Conservation (phyloP, 1,140 invertebrate species). For the Anastrepha ludens region DNA sequence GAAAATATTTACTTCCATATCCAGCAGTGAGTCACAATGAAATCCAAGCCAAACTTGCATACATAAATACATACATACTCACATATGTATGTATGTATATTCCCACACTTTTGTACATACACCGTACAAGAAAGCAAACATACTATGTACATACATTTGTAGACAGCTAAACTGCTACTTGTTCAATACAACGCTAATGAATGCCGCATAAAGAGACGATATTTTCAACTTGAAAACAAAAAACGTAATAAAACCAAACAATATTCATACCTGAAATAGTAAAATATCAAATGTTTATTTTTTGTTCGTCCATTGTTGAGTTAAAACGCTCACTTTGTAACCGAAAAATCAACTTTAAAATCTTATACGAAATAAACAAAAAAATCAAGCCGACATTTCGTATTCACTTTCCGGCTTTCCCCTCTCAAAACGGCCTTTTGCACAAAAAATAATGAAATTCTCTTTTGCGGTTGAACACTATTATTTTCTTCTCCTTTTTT, state of each 20-base stretch:
- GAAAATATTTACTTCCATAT: conserved; percentile 45
- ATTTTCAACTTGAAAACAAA: background rate
- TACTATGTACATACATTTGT: background rate
- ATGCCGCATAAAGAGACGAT: background rate
- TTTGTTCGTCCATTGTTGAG: background rate
- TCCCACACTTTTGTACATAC: background rate
- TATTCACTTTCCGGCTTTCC: conserved; percentile 44
- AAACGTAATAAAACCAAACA: background rate
- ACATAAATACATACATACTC: background rate
- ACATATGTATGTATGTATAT: background rate
- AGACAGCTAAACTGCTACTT: background rate
- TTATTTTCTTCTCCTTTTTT: background rate
- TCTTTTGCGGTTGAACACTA: background rate
- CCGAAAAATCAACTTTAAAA: conserved; percentile 23
- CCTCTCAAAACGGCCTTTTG: conserved; percentile 15
- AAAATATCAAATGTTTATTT: background rate
- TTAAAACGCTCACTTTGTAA: background rate
- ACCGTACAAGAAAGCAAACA: background rate
- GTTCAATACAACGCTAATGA: background rate
- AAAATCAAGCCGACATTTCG: conserved; percentile 27
- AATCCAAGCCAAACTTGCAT: background rate
- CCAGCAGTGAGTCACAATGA: conserved; percentile 23
- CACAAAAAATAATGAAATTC: background rate
- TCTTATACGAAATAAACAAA: conserved; percentile 12
- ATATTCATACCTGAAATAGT: background rate